phyloP scores from a whole-genome alignment of 1,140 invertebrate genomes.

The Tachypleus tridentatus region DNA sequence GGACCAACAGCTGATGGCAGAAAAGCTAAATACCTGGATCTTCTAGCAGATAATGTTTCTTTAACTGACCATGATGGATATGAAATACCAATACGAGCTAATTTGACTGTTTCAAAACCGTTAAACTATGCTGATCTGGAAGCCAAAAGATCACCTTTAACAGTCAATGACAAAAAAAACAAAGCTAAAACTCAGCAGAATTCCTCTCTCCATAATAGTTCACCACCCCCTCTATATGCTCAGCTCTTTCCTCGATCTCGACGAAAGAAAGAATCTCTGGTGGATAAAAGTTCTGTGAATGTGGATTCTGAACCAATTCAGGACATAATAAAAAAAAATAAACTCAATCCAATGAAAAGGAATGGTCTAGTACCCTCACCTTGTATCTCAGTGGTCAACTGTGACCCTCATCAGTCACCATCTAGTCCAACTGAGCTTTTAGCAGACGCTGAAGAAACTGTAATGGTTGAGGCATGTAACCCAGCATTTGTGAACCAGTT shows the following conservation, averaged over 20 bases:
- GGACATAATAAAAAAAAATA: too few species aligned
- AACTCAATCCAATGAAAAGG: too few species aligned
- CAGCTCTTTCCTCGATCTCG: neutral
- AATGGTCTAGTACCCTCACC: too few species aligned
- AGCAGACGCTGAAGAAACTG: neutral
- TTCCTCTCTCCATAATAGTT: neutral
- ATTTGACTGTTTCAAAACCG: neutral
- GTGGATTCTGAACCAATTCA: too few species aligned
- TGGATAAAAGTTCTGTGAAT: neutral
- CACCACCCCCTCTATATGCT: neutral
- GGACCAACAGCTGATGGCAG: neutral
- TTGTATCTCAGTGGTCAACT: too few species aligned
- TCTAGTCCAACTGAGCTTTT: too few species aligned
- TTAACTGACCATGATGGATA: conserved; percentile 15
- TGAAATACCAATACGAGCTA: conserved; percentile 8
- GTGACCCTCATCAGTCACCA: too few species aligned
- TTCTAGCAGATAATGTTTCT: conserved; percentile 15
- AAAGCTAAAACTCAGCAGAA: too few species aligned
- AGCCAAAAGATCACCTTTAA: neutral
- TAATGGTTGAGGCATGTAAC: neutral
- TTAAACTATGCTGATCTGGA: neutral
- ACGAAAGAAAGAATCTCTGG: neutral
- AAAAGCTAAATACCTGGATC: conserved; percentile 10
- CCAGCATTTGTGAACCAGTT: neutral
- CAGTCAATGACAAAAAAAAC: too few species aligned